Base-by-base conservation (phyloP, 2,888 invertebrate species). In the Leucophora obtusa region DNA sequence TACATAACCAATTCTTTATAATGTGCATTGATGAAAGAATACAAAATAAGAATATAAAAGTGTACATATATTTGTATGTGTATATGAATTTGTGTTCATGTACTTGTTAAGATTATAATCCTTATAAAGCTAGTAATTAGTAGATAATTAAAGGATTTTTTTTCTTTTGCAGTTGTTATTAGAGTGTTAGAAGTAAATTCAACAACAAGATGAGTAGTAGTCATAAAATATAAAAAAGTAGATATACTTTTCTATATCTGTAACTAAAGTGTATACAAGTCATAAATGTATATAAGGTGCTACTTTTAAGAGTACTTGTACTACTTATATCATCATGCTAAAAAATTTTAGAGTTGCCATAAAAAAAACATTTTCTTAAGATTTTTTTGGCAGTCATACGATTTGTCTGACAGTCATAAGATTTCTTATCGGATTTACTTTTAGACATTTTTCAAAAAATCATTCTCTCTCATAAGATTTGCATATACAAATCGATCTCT, bases 81-180 rank as follows among this genome's bases (percentile, higher is more conserved):
- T 47, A 14, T 58, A 50, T 17, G 7, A 24, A n/a, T 51, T 14
- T 58, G 43, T 43, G 35, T 38, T 15, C 47, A 15, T 53, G 53
- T 74, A 17, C 72, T 73, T 63, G 63, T 81, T 70, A 77, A 81
- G 63, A 73, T 62, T 56, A 59, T 76, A 77, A 73, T 81, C 76
- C 72, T 76, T 76, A 17, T 65, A 69, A 72, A 69, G 50, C 68
- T 62, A 43, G 72, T 76, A 80, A 80, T 80, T 80, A 80, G 80
- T 72, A 73, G 69, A 77, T 73, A 77, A 73, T 66, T 73, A 81
- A 70, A 77, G 68, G 69, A 77, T 73, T 76, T 58, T 51, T 74
- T 10, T 70, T 70, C 4, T 51, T 24, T 43, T 66, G n/a, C 35
- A 38, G 9, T 35, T 50, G 43, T 53, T 62, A 53, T 63, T 63